phyloP scores from a whole-genome alignment of 2,888 invertebrate genomes.

The Yponomeuta evonymella region DNA sequence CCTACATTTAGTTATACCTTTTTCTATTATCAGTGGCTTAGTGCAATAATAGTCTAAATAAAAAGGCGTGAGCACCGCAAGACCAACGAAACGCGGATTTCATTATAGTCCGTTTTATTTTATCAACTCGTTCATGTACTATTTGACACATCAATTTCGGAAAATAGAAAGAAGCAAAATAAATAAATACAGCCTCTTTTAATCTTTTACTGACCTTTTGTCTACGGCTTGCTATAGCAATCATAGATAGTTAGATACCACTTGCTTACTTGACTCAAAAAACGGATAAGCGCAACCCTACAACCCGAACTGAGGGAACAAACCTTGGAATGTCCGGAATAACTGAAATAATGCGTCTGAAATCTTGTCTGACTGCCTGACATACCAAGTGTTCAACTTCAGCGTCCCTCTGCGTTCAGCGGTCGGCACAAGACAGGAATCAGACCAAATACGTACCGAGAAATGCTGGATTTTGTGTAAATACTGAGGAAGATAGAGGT shows the following conservation, averaged over 20 bases:
- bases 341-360: constrained; percentile 70
- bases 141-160: too few species aligned
- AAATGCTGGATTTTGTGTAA: neutral
- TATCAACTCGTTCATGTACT: too few species aligned
- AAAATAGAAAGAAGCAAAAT: too few species aligned
- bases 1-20: too few species aligned
- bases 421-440: constrained; percentile 7
- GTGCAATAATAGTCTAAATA: too few species aligned
- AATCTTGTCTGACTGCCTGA: constrained; percentile 68
- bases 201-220: neutral
- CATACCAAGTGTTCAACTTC: constrained; percentile 62
- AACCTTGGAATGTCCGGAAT: constrained; percentile 53
- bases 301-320: constrained; percentile 25
- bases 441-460: neutral
- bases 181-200: neutral
- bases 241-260: neutral
- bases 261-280: neutral
- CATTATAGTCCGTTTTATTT: too few species aligned
- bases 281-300: neutral
- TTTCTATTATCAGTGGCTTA: too few species aligned
- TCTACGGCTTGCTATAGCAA: neutral
- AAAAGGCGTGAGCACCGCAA: too few species aligned
- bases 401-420: constrained; percentile 29
- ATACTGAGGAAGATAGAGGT: too few species aligned
- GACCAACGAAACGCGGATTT: too few species aligned